Base-by-base conservation (phyloP, 2,113 vertebrate species). In the Carassius gibelio region DNA sequence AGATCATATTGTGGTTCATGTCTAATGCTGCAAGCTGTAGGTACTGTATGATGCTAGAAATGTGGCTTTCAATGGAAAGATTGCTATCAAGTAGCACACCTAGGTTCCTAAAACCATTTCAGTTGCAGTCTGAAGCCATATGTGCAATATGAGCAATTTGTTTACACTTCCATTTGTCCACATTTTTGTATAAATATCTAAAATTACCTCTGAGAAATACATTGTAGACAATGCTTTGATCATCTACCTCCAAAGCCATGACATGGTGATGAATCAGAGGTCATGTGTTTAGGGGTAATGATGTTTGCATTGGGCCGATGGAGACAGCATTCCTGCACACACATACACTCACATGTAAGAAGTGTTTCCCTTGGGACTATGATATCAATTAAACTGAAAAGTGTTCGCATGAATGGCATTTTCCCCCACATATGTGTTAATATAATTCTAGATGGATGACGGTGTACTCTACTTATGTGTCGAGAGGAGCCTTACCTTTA, bases 401-500 rank as follows among this genome's bases (percentile, higher is more conserved):
- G 14, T 81, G 15, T 42, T 80, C 0, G 61, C 48, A 66, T 23
- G 23, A 15, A 48, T 50, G 61, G 61, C 38, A 81, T 66, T 66
- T 81, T 81, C 0, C 61, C 59, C 26, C 62, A 36, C 45, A 71
- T 71, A 68, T 75, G 50, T 15, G 50, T 52, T 68, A 81, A 84
- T 86, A 82, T 84, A 64, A 85, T 80, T 72, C 83, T 75, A 69
- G 75, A 81, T 83, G 62, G 81, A 81, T 85, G 83, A 85, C 50
- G 83, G 66, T 8, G 75, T 69, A 3, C 66, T 59, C 79, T 87
- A 57, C 83, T 89, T 84, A 88, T 86, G 76, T 88, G 81, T 86
- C 87, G 34, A 23, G 66, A 84, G 87, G 87, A 88, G 87, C 87
- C 87, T 76, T 50, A 13, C 68, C 87, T 86, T 88, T 88, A 84